phyloP scores from a whole-genome alignment of 2,797 vertebrate species.

The Heliangelus exortis region DNA sequence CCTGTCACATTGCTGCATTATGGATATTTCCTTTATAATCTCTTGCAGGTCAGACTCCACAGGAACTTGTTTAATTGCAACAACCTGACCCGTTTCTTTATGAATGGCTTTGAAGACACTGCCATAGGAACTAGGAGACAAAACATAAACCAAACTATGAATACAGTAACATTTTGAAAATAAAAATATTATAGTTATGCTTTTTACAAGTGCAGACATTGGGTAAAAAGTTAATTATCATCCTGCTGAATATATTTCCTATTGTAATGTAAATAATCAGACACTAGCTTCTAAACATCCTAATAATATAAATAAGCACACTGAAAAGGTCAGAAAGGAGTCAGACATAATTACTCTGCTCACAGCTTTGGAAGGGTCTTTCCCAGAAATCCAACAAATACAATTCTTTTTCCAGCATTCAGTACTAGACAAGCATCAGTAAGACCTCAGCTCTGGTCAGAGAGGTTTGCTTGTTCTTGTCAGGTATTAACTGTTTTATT shows the following conservation, averaged over 20 bases:
- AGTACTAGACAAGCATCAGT: background rate
- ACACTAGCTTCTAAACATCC: background rate
- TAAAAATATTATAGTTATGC: background rate
- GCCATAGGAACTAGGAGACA: slow-evolving; percentile 88
- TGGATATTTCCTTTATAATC: slow-evolving; percentile 97
- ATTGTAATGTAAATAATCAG: background rate
- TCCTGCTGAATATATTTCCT: background rate
- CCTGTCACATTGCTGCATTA: slow-evolving; percentile 99
- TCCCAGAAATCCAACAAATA: background rate
- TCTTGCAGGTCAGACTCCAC: slow-evolving; percentile 96
- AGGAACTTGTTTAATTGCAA: slow-evolving; percentile 97
- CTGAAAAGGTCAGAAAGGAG: background rate
- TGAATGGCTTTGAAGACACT: slow-evolving; percentile 94
- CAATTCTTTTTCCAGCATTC: background rate
- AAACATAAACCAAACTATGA: background rate
- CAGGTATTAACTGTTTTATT: background rate
- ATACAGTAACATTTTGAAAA: background rate
- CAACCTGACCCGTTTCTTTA: slow-evolving; percentile 95
- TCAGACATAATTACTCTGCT: background rate
- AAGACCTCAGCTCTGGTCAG: background rate
- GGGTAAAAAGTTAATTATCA: background rate
- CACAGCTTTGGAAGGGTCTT: background rate
- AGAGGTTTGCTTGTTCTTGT: background rate
- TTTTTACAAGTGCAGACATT: background rate
- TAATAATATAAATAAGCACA: background rate